Evolutionary conservation across 1,140 invertebrate species (phyloP).

Genomic region (Drosophila subpulchrella): DNA sequence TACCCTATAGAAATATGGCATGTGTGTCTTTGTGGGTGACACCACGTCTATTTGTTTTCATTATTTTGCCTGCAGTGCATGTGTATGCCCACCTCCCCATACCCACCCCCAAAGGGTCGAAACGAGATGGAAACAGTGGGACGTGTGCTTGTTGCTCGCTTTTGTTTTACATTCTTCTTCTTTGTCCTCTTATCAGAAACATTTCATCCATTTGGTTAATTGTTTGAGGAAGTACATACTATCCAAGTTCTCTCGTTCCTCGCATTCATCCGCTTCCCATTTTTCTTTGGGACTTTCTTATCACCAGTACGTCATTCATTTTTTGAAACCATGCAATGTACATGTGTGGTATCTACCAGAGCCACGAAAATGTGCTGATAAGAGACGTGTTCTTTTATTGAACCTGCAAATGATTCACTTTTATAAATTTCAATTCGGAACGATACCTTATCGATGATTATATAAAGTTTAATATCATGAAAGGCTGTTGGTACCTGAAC

Average conservation of each 20-base stretch:
- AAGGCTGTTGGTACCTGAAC: neutral
- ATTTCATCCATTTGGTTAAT: constrained; percentile 69
- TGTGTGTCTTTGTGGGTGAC: constrained; percentile 18
- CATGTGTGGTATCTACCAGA: neutral
- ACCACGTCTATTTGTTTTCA: constrained; percentile 58
- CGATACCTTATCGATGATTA: neutral
- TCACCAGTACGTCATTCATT: constrained; percentile 51
- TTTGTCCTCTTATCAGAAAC: constrained; percentile 47
- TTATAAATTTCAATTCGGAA: neutral
- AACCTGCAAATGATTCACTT: constrained; percentile 5
- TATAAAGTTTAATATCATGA: neutral
- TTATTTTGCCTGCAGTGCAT: constrained; percentile 47
- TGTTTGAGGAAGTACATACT: constrained; percentile 65
- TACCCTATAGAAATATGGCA: neutral
- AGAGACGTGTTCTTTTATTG: neutral
- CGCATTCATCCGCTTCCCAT: neutral
- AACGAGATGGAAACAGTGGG: constrained; percentile 3
- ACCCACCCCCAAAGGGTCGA: neutral
- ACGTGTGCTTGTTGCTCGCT: constrained; percentile 21
- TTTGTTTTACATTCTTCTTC: constrained; percentile 10
- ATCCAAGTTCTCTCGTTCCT: constrained; percentile 1
- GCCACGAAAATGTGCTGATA: constrained; percentile 2
- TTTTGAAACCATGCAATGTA: constrained; percentile 11
- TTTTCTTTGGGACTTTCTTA: constrained; percentile 30
- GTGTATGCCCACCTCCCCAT: neutral